phyloP scores from a whole-genome alignment of 2,797 vertebrate species.

The Astyanax mexicanus region DNA sequence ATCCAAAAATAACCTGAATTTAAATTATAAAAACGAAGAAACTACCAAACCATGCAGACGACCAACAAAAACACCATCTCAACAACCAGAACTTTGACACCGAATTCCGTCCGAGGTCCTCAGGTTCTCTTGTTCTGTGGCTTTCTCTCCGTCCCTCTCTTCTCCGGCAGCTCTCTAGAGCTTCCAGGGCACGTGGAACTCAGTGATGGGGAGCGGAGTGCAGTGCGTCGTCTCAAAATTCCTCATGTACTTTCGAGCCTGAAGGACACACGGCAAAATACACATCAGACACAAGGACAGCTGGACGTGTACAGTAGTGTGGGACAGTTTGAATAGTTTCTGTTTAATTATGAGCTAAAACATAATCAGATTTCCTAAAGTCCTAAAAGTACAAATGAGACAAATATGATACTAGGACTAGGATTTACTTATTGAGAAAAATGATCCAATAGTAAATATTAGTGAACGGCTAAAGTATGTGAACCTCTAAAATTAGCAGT shows the following conservation, averaged over 20 bases:
- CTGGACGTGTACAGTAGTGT: too few relatives aligned
- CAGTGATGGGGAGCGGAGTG: conserved; percentile 85
- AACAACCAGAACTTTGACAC: conserved; percentile 40
- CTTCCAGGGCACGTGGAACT: conserved; percentile 87
- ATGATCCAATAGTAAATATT: too few relatives aligned
- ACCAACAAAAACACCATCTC: not conserved
- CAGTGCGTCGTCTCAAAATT: conserved; percentile 94
- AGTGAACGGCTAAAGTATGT: too few relatives aligned
- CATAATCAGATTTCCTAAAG: too few relatives aligned
- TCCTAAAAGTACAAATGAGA: too few relatives aligned
- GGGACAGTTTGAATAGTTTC: too few relatives aligned
- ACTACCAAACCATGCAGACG: conserved; percentile 34
- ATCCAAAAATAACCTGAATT: conserved; percentile 17
- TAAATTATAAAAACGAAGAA: conserved; percentile 9
- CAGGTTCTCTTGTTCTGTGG: not conserved
- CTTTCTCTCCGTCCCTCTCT: conserved; percentile 9
- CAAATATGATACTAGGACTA: too few relatives aligned
- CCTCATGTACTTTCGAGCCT: conserved; percentile 89
- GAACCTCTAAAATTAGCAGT: too few relatives aligned
- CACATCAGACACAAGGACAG: too few relatives aligned
- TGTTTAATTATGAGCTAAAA: too few relatives aligned
- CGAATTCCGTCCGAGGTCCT: conserved; percentile 32
- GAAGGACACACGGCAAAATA: conserved; percentile 39
- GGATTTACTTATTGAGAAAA: too few relatives aligned
- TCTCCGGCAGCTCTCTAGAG: conserved; percentile 69